Evolutionary conservation across 2,797 vertebrate genomes (phyloP).

Genomic region (Gambusia yucatana): DNA sequence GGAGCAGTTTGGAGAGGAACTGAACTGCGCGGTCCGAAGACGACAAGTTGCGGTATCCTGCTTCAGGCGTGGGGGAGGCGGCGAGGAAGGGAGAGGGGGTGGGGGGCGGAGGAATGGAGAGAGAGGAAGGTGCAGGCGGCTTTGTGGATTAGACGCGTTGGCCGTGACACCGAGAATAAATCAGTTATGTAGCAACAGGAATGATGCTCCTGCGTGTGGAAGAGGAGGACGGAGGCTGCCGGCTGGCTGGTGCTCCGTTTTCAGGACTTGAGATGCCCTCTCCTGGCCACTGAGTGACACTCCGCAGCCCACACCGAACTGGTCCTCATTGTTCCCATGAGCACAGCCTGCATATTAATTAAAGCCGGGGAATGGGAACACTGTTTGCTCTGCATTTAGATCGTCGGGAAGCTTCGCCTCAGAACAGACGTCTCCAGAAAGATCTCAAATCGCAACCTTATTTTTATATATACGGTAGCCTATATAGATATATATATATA

Average conservation of each 20-base stretch:
- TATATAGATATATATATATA: too few species aligned
- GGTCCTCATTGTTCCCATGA: slow-evolving; percentile 37
- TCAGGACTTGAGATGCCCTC: slow-evolving; percentile 73
- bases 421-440: not conserved
- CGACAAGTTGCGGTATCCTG: slow-evolving; percentile 49
- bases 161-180: slow-evolving; percentile 66
- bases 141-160: slow-evolving; percentile 49
- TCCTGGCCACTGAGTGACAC: slow-evolving; percentile 69
- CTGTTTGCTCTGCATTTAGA: slow-evolving; percentile 26
- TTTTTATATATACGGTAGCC: not conserved
- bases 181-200: slow-evolving; percentile 73
- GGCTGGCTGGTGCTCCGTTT: slow-evolving; percentile 31
- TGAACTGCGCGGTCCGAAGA: slow-evolving; percentile 34
- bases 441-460: not conserved
- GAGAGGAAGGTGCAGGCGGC: slow-evolving; percentile 47
- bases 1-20: slow-evolving; percentile 21
- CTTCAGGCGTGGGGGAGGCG: slow-evolving; percentile 10
- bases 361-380: slow-evolving; percentile 14
- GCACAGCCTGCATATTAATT: slow-evolving; percentile 52
- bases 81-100: not conserved
- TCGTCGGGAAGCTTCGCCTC: slow-evolving; percentile 16
- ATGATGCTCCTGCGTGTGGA: slow-evolving; percentile 56
- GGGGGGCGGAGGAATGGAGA: not conserved
- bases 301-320: slow-evolving; percentile 28
- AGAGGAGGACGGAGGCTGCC: slow-evolving; percentile 34